Conservation (phyloP, 2,113 vertebrate species). For the Psilopsiagon aymara region DNA sequence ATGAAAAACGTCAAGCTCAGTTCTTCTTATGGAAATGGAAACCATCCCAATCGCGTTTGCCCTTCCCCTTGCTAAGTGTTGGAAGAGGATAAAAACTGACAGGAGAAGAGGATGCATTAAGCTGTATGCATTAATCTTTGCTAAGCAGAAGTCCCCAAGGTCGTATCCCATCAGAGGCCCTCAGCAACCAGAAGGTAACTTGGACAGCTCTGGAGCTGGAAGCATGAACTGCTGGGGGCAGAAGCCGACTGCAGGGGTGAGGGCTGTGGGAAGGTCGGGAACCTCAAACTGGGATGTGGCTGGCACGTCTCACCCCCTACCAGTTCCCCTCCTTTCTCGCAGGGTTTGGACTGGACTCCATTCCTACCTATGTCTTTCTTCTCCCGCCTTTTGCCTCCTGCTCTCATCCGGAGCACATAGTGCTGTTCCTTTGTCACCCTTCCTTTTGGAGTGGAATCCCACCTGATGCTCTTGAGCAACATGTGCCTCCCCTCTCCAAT, state of each 20-base stretch:
- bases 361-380: not conserved
- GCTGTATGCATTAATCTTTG: not conserved
- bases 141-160: not conserved
- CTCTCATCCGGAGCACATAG: not conserved
- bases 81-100: not conserved
- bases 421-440: not conserved
- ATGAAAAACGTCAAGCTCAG: not conserved
- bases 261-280: not conserved
- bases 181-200: not conserved
- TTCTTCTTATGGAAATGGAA: not conserved
- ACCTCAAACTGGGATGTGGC: not conserved
- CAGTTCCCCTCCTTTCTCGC: not conserved
- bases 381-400: fast-evolving
- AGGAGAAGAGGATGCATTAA: not conserved
- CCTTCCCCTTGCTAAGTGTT: not conserved
- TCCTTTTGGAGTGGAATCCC: not conserved
- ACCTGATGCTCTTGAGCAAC: not conserved
- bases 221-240: not conserved
- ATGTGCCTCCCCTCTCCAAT: not conserved
- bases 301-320: not conserved
- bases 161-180: not conserved
- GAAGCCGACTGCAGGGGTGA: not conserved
- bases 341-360: not conserved
- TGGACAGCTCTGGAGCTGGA: not conserved
- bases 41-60: not conserved